Percentiles rank a stretch among this genome's conserved stretches.
These are phyloP conservation scores for Cryptotis parvus DNA, from an alignment of 2,113 vertebrate species.

Conservation along the genomic window DNA sequence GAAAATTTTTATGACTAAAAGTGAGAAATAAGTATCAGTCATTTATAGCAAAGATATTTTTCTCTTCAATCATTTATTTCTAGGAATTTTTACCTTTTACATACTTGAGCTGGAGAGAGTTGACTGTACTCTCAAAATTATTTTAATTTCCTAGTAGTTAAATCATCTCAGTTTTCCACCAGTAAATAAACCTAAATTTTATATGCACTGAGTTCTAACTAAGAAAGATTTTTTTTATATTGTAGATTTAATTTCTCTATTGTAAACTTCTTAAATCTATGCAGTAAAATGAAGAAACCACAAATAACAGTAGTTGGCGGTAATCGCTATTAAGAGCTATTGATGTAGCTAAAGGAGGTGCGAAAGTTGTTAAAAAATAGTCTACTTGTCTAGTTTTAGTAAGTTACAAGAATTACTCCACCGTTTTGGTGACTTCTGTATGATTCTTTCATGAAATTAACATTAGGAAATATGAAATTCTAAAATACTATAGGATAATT, in stretches of 20 bases:
- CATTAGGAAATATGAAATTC: not conserved
- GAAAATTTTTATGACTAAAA: constrained; percentile 3
- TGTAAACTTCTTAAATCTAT: not conserved
- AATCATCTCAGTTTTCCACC: not conserved
- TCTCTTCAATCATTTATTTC: not conserved
- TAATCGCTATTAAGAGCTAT: not conserved
- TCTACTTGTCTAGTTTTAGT: not conserved
- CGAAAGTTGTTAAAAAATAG: not conserved
- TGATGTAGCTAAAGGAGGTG: not conserved
- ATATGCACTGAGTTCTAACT: not conserved
- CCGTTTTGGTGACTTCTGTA: not conserved
- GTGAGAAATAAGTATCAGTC: not conserved
- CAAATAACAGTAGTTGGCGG: not conserved
- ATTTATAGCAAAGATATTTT: not conserved
- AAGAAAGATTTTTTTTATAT: not conserved
- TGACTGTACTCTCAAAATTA: not conserved
- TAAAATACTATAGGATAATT: constrained; percentile 12
- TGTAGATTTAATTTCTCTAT: not conserved
- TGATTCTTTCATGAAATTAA: constrained; percentile 8
- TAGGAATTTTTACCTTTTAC: not conserved
- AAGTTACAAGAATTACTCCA: not conserved
- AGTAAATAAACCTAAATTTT: not conserved
- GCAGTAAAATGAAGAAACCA: not conserved
- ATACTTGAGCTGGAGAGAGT: not conserved
- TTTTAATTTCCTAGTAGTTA: not conserved